A percentile compares a stretch with the other conserved stretches of the same genome.
These are phyloP conservation scores for Poeciliopsis occidentalis DNA, from an alignment of 2,113 vertebrate genomes.

Conservation along the genomic window DNA sequence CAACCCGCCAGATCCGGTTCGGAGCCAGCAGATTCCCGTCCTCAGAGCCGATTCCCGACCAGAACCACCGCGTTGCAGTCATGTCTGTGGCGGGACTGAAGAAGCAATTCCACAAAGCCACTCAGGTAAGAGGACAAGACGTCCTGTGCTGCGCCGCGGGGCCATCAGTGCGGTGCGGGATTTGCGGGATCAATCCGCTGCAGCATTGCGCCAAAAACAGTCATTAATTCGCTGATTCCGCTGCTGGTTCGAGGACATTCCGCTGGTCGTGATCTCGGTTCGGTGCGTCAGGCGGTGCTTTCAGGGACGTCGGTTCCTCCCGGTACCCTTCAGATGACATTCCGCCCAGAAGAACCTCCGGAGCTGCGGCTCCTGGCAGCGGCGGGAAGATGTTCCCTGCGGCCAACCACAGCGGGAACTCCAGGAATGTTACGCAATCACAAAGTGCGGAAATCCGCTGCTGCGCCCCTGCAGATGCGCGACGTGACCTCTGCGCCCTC, in stretches of 20 bases:
- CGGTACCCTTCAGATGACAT: slow-evolving; percentile 81
- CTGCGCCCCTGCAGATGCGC: slow-evolving; percentile 26
- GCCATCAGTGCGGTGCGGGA: not conserved
- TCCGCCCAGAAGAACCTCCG: slow-evolving; percentile 37
- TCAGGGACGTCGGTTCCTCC: slow-evolving; percentile 35
- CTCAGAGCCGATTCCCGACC: not conserved
- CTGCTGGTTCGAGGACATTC: not conserved
- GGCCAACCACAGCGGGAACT: slow-evolving; percentile 45
- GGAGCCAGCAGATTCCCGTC: slow-evolving; percentile 34
- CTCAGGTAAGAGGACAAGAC: slow-evolving; percentile 79
- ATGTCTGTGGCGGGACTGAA: slow-evolving; percentile 90
- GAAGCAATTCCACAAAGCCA: slow-evolving; percentile 91
- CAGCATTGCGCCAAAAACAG: slow-evolving; percentile 62
- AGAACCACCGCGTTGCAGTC: slow-evolving; percentile 49
- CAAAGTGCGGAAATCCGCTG: slow-evolving; percentile 68
- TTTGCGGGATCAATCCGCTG: slow-evolving; percentile 7
- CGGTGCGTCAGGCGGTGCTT: slow-evolving; percentile 19
- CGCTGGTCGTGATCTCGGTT: not conserved
- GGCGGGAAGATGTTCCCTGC: slow-evolving; percentile 22
- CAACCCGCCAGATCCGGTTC: slow-evolving; percentile 18
- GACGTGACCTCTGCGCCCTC: slow-evolving; percentile 72
- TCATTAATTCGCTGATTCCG: slow-evolving; percentile 9
- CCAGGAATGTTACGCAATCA: slow-evolving; percentile 69
- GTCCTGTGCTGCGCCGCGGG: not conserved
- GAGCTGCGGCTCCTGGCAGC: slow-evolving; percentile 24